Percentiles rank a stretch among this genome's conserved stretches.
Conservation (phyloP, 2,888 invertebrate species). For the Micropterix aruncella region DNA sequence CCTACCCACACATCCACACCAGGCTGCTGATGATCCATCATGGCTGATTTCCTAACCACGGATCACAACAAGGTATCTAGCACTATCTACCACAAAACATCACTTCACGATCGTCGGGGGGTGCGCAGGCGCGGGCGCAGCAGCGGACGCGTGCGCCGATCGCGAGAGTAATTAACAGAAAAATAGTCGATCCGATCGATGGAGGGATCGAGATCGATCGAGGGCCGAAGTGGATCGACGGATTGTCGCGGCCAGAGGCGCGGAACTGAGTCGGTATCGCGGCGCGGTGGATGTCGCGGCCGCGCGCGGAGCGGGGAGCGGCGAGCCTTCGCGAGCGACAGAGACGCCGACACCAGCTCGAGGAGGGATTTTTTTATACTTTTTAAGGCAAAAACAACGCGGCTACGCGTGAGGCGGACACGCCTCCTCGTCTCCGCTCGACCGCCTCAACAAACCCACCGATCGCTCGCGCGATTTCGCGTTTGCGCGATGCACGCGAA, state of each 20-base stretch:
- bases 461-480: too few species aligned
- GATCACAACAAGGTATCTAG: not conserved
- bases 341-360: not conserved
- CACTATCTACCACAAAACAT: not conserved
- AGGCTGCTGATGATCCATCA: conserved; percentile 40
- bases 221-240: not conserved
- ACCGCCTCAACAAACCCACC: too few species aligned
- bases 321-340: not conserved
- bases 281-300: too few species aligned
- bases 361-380: not conserved
- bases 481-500: too few species aligned
- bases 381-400: not conserved
- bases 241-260: not conserved
- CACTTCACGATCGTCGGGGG: not conserved
- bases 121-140: not conserved
- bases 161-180: too few species aligned
- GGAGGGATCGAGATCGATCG: not conserved
- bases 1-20: conserved; percentile 46
- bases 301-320: not conserved
- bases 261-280: too few species aligned
- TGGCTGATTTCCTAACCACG: not conserved
- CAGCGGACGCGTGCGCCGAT: too few species aligned
- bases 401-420: not conserved
- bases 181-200: not conserved
- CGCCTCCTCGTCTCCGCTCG: not conserved